Base-by-base conservation (phyloP, 2,888 invertebrate species). In the Monopis laevigella region DNA sequence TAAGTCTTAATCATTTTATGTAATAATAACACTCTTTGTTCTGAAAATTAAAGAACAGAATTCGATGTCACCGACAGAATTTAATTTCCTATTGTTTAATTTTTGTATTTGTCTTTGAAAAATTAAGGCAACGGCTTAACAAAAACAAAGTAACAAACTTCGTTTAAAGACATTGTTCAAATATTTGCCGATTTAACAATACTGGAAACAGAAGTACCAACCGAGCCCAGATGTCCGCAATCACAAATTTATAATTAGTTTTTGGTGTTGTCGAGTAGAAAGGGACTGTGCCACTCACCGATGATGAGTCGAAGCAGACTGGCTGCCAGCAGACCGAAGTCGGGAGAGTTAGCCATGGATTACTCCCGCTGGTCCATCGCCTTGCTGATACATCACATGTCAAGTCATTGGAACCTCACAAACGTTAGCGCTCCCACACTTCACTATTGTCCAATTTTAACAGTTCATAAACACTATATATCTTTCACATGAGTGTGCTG, bases 271-370 rank as follows among this genome's bases (percentile, higher is more conserved):
- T n/a, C n/a, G n/a, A n/a, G n/a, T n/a, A n/a, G n/a, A n/a, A n/a
- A n/a, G n/a, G n/a, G n/a, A n/a, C n/a, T n/a, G 2, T 3, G 24
- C 38, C n/a, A 84, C 85, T 84, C 63, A 86, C 85, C 85, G 51
- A 85, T 84, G 50, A 86, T 83, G 50, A 85, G 83, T 73, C 85
- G 82, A 50, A 85, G 81, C 47, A 86, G 74, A 67, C 82, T 85
- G 58, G 85, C 85, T 51, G 73, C 80, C 54, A 85, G 65, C 63
- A 83, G 74, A 62, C 84, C 83, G 60, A 84, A 71, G 65, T 85
- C 85, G 55, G 82, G 75, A 55, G 82, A 72, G 62, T 81, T 78
- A 78, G 83, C 85, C 84, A 85, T 84, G 66, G 73, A 70, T 80
- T 62, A 65, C 62, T 58, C 56, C 60, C 57, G 63, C 58, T 8